Evolutionary conservation across 2,797 vertebrate species (phyloP), one percentile per base, ranked within the genome.

Genomic region (Apodemus agrarius): DNA sequence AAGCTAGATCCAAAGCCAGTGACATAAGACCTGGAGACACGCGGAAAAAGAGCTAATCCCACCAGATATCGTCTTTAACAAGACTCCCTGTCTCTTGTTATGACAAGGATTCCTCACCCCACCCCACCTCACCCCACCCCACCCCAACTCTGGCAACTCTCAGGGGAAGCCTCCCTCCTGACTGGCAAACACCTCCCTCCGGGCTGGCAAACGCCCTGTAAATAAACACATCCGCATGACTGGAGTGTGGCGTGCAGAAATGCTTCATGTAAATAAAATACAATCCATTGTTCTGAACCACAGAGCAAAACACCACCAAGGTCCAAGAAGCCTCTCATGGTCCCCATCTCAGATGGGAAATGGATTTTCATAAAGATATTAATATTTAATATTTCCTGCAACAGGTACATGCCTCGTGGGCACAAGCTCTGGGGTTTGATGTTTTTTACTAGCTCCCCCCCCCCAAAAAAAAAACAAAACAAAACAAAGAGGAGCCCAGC

Each of bases 301-400:
- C 84, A 95, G 37, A 61, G 49, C 5, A 63, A 81, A 95, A 85
- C 52, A 91, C 82, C 37, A 86, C 75, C 22, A 11, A 84, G 89
- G 90, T 89, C 43, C 69, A 5, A 5, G 19, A 84, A 61, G 43
- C 21, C 22, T 72, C 37, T 59, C 63, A 11, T 72, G 74, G 90
- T 92, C 90, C 97, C 91, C 76, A 61, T 49, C 74, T 92, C 82
- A 94, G 76, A 52, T 95, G 93, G 43, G 79, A 92, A 69, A 49
- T 24, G 75, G n/a, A 93, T 84, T 97, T 96, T 93, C 85, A 95
- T 93, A 95, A 52, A 52, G 10, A 52, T 52, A 52, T 52, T 52
- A 52, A 52, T 52, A 52, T 52, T 52, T 52, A 52, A 52, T 11
- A 52, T 52, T 52, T 52, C 9, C 49, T 52, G 49, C 49, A 52